Base-by-base conservation (phyloP, 2,113 vertebrate species). In the Datnioides undecimradiatus region DNA sequence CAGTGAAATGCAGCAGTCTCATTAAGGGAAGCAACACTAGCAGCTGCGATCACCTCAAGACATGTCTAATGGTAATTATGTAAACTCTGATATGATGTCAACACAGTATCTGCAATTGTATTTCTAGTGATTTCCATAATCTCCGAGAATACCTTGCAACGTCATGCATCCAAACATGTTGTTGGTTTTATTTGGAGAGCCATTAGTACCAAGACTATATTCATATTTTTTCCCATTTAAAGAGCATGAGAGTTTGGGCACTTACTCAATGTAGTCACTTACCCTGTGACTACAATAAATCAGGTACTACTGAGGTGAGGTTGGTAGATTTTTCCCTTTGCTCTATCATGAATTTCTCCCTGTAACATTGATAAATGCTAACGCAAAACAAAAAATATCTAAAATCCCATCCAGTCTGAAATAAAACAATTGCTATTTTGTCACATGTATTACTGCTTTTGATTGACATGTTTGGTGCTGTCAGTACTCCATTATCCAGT, bases 61-160 rank as follows among this genome's bases (percentile, higher is more conserved):
- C n/a, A n/a, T n/a, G n/a, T n/a, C 23, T 25, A 25, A 40, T 5
- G 1, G 12, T 38, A 46, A 55, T 55, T 8, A 14, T 25, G 31
- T 2, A 23, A 13, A 38, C 52, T 29, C 14, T 1, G 1, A 17
- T 29, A 17, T 54, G 16, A 29, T 16, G 16, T 54, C 25, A 54
- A 29, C 2, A 6, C 2, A 54, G 25, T 27, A 16, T 52, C 12
- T 29, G 25, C 4, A 51, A 58, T 27, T 10, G 7, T 29, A n/a
- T 19, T 62, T 29, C 33, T 33, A 52, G 19, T 36, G 40, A 54
- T 68, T 52, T 54, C 58, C 17, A 21, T 62, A 46, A 81, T 57
- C 45, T 84, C 46, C 51, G 34, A 76, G 31, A 62, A 48, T 14
- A 69, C 41, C 27, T 76, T 59, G 23, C 48, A 59, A 6, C 19